Conservation (phyloP, 1,140 invertebrate species). For the Hesperophylax magnus region DNA sequence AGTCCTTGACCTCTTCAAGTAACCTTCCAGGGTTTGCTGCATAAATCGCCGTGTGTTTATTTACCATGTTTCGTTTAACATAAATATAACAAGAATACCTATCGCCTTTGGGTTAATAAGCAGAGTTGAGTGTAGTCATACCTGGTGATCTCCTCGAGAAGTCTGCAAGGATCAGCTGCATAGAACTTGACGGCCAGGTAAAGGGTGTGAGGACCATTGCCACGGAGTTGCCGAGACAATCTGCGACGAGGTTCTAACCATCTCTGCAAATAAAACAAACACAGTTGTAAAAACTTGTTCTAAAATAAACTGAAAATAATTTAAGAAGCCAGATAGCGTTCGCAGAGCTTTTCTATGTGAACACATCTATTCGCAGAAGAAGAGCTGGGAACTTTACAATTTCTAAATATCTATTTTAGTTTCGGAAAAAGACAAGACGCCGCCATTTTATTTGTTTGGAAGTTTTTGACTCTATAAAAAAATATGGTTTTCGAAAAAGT, state of each 20-base stretch:
- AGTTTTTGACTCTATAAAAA: no score
- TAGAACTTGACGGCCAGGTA: conserved; percentile 99
- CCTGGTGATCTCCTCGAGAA: conserved; percentile 96
- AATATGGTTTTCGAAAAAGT: no score
- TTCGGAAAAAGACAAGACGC: no score
- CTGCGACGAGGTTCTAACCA: conserved; percentile 92
- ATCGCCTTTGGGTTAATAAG: no score
- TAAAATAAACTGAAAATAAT: not conserved
- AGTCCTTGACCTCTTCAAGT: conserved; percentile 95
- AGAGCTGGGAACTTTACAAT: no score
- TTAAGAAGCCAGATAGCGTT: not conserved
- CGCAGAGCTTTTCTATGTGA: no score
- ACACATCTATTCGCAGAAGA: no score
- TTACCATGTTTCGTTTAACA: no score
- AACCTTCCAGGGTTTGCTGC: conserved; percentile 97
- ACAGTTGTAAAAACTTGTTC: not conserved
- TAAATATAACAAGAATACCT: no score
- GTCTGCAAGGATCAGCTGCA: conserved; percentile 96
- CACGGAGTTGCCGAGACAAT: conserved; percentile 86
- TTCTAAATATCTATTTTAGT: no score
- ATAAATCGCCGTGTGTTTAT: conserved; percentile 78
- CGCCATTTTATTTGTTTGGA: no score
- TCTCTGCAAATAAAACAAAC: conserved; percentile 75
- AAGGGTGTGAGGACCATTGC: conserved; percentile 86
- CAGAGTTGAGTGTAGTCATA: conserved; percentile 63